A percentile compares a stretch with the other conserved stretches of the same genome.
These are phyloP conservation scores for Podabrus alpinus DNA, from an alignment of 2,888 invertebrate species.

Conservation along the genomic window DNA sequence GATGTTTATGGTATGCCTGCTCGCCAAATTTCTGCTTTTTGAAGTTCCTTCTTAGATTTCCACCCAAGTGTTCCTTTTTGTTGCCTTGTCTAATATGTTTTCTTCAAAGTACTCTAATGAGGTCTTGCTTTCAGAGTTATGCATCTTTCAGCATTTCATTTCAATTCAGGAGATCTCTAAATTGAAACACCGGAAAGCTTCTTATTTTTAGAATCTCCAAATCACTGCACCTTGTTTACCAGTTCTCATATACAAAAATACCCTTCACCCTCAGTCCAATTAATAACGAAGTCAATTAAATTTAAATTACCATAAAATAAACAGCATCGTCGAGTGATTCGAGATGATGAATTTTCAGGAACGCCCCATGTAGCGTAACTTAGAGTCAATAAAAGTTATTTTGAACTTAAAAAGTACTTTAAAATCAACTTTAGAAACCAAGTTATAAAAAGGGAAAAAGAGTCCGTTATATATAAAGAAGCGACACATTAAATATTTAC, in stretches of 20 bases:
- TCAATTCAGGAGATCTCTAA: no score
- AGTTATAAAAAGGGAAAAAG: conserved; percentile 2
- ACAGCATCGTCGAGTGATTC: neutral
- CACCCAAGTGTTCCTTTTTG: no score
- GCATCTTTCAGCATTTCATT: no score
- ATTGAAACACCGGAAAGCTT: neutral
- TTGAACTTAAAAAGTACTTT: neutral
- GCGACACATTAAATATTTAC: conserved; percentile 16
- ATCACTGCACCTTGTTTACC: neutral
- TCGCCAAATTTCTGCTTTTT: no score
- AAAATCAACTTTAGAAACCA: neutral
- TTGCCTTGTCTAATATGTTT: no score
- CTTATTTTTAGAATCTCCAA: neutral
- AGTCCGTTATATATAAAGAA: conserved; percentile 5
- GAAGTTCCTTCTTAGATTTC: no score
- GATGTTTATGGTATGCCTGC: no score
- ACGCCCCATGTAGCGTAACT: neutral
- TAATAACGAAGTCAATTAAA: neutral
- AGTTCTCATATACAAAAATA: neutral
- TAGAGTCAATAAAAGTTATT: neutral
- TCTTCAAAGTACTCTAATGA: no score
- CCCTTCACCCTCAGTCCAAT: neutral
- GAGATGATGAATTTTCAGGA: neutral
- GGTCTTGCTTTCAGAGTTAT: no score
- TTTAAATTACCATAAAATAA: neutral